Evolutionary conservation across 2,888 invertebrate genomes (phyloP), one percentile per base, ranked within the genome.

Genomic region (Theretra japonica): DNA sequence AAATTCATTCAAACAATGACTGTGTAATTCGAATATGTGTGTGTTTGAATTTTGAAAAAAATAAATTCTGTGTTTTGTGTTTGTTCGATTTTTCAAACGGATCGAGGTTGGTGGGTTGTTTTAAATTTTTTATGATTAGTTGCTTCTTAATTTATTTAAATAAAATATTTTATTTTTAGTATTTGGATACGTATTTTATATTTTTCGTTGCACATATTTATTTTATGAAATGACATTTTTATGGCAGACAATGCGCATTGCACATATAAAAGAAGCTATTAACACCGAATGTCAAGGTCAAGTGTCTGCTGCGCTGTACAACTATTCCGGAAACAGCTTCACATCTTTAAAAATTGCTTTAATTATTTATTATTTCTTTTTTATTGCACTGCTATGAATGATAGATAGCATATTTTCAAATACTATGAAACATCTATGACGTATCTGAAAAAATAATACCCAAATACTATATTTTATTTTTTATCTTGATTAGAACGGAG

Each of bases 51-150:
- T 72, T 28, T 15, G 28, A 72, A 60, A 59, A n/a, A 72, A 76
- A 73, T 71, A 6, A 57, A 74, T 73, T 72, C 68, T n/a, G 72
- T 79, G 82, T 83, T 80, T 77, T 76, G 83, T 83, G 82, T 77
- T 77, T 74, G 75, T 82, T 75, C 70, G 79, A 81, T 56, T 48
- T 57, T 70, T 70, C 30, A 69, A 53, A 25, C 17, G 41, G 4
- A 28, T 68, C 50, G 28, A 69, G 69, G 69, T 69, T 69, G 53
- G 69, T 69, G 8, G 21, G 28, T 56, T 11, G 30, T 56, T 69
- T 30, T 6, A 48, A 25, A 41, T 4, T 65, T 65, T 65, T 25
- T 25, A 48, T 65, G 4, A 23, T 65, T 4, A 23, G 17, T 65
- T 65, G 48, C 48, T 19, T 41, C 41, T 62, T 11, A n/a, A 48